phyloP scores from a whole-genome alignment of 92 coral and sea anemone genomes.

The Parazoanthus atlanticus region DNA sequence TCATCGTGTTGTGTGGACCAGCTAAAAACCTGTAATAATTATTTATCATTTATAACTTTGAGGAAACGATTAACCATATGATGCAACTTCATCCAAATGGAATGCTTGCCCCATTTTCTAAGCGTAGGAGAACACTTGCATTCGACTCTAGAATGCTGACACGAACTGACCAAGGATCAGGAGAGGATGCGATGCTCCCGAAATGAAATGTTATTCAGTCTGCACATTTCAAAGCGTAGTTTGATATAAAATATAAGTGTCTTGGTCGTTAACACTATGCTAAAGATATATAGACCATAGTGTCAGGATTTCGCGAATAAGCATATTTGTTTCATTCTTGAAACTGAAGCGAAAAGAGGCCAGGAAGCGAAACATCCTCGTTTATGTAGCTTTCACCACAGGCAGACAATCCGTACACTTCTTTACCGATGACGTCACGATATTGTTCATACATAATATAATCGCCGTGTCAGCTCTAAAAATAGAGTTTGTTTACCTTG shows the following conservation, averaged over 20 bases:
- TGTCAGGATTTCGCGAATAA: neutral
- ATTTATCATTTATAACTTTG: neutral
- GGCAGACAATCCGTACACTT: constrained; percentile 13
- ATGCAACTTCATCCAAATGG: neutral
- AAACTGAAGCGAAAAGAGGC: neutral
- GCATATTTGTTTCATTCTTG: neutral
- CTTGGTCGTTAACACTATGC: neutral
- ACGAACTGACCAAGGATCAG: too few species aligned
- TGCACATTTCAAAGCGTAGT: neutral
- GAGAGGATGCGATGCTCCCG: too few species aligned
- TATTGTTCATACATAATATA: too few species aligned
- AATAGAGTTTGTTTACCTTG: too few species aligned
- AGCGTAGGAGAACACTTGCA: neutral
- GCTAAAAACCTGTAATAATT: neutral
- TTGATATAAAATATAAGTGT: too few species aligned
- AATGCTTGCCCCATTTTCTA: neutral
- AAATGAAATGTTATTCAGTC: neutral
- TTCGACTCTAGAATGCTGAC: neutral
- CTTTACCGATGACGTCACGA: constrained; percentile 7
- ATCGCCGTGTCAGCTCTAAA: too few species aligned
- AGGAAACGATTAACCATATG: neutral
- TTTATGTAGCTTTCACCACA: neutral
- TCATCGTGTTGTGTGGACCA: neutral
- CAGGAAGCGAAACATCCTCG: neutral
- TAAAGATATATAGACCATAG: neutral